Percentiles rank a stretch among this genome's conserved stretches.
Conservation (phyloP, 2,888 invertebrate genomes). For the Chelonus formosanus region DNA sequence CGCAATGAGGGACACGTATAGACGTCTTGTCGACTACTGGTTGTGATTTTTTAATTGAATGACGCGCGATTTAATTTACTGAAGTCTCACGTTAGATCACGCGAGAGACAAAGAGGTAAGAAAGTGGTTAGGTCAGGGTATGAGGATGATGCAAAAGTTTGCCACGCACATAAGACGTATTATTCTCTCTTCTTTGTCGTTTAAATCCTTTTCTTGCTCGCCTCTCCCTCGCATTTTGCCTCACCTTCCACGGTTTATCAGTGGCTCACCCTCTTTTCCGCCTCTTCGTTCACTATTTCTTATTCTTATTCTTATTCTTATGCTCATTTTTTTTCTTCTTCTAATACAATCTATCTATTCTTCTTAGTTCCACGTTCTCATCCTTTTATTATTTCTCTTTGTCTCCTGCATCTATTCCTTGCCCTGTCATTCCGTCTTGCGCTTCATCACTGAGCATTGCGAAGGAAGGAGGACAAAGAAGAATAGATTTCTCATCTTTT, state of each 20-base stretch:
- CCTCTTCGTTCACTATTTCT: constrained; percentile 27
- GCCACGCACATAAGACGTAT: constrained; percentile 49
- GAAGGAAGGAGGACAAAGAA: neutral
- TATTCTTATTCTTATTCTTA: constrained; percentile 33
- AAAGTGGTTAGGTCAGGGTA: constrained; percentile 32
- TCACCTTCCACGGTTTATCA: constrained; percentile 12
- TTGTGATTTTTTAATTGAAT: constrained; percentile 35
- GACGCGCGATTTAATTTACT: constrained; percentile 33
- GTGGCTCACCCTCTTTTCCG: constrained; percentile 25
- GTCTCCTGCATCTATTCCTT: constrained; percentile 12
- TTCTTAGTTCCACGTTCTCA: constrained; percentile 21
- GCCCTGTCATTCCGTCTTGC: constrained; percentile 19
- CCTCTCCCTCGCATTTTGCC: constrained; percentile 6
- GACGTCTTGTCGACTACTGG: constrained; percentile 3
- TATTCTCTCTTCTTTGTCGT: neutral
- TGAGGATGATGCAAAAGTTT: constrained; percentile 47
- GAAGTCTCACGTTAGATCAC: constrained; percentile 28
- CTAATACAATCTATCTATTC: neutral
- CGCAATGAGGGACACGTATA: constrained; percentile 16
- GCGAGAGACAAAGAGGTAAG: constrained; percentile 18
- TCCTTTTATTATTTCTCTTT: constrained; percentile 23
- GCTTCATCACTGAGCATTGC: constrained; percentile 1
- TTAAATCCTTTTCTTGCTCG: neutral
- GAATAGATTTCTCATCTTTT: neutral
- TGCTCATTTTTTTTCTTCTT: constrained; percentile 21